Evolutionary conservation across 1,140 invertebrate genomes (phyloP), one percentile per base, ranked within the genome.

Genomic region (Atta texana): DNA sequence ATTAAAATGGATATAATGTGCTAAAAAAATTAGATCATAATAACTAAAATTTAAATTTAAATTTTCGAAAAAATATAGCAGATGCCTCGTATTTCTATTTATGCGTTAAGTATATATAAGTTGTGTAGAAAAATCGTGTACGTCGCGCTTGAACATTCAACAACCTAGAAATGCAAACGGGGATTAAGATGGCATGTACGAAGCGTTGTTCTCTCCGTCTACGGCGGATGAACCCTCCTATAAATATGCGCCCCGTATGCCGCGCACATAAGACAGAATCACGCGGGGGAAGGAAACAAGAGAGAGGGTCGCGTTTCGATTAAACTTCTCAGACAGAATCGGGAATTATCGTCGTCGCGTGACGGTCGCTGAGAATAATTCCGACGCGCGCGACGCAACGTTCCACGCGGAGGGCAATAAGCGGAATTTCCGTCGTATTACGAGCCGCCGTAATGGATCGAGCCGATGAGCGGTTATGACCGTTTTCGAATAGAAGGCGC

Each of bases 291-390:
- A 28, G 18, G 24, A 61, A 44, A 61, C 55, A 63, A 82, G 39
- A 31, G 80, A 74, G 80, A 84, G 69, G 24, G 80, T 75, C n/a
- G 57, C 55, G 55, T 84, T 84, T 84, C 80, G 80, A 84, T 84
- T 84, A 84, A 84, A 84, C 80, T 84, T 84, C 80, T 84, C 80
- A 84, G 80, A 84, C 80, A 69, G 80, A 61, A 84, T 84, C 69
- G 69, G 69, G 80, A 84, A 84, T 84, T 84, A 84, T 84, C 80
- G 69, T 72, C 55, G 55, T 84, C 80, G 80, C 80, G 80, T 84
- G 80, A 84, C 80, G 55, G 80, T 84, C 69, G 80, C 55, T 39
- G 80, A 12, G 57, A 49, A 84, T 84, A 84, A 84, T 84, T 84
- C 39, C 80, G 28, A 21, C 18, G 69, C 80, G 66, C 64, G 75